These are phyloP conservation scores for Athene cunicularia DNA, from an alignment of 2,113 vertebrate genomes.

Conservation along the genomic window DNA sequence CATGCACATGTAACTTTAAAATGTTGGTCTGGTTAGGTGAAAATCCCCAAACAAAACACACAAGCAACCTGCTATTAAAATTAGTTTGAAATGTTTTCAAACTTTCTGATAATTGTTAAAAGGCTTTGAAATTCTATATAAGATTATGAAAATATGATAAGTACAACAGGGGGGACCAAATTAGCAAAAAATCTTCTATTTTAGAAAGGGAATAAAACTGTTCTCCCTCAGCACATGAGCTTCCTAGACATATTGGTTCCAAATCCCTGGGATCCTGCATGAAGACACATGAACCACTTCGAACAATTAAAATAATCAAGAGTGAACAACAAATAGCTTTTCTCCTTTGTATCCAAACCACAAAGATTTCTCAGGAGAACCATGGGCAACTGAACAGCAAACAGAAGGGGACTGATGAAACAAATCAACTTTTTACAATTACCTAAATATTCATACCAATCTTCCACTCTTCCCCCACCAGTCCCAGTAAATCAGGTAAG, in stretches of 20 bases:
- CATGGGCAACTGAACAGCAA: neutral
- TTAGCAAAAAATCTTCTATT: neutral
- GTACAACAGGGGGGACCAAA: fast-evolving
- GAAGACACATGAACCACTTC: neutral
- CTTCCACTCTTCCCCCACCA: neutral
- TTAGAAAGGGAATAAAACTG: neutral
- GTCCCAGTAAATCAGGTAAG: neutral
- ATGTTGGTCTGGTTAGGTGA: neutral
- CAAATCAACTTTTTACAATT: neutral
- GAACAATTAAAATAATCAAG: neutral
- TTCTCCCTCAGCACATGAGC: neutral
- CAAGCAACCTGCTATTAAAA: neutral
- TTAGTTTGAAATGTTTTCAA: neutral
- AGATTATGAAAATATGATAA: neutral
- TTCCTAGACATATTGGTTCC: neutral
- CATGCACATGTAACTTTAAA: neutral
- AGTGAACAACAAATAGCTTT: neutral
- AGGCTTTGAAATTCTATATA: neutral
- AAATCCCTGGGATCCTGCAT: neutral
- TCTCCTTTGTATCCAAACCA: neutral
- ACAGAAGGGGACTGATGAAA: neutral
- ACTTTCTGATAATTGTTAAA: neutral
- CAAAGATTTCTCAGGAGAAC: neutral
- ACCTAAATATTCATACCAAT: neutral
- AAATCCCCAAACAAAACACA: neutral